A percentile compares a stretch with the other conserved stretches of the same genome.
Conservation (phyloP, 1,140 invertebrate genomes). For the Parapsyche elsis region DNA sequence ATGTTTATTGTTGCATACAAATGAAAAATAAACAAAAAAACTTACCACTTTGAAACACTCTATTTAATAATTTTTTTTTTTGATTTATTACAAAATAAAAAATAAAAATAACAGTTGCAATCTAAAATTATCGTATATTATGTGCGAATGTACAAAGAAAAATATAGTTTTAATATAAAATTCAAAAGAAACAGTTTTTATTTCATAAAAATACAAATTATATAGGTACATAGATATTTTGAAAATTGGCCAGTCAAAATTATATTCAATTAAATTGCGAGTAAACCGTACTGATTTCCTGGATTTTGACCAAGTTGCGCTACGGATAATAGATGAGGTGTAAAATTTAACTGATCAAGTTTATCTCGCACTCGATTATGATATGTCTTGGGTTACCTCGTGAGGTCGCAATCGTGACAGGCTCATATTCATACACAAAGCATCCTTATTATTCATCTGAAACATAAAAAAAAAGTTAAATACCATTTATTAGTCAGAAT, state of each 20-base stretch:
- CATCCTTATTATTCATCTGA: slow-evolving; percentile 8
- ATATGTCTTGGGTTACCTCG: slow-evolving; percentile 31
- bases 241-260: not conserved
- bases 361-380: not conserved
- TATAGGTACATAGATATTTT: no score
- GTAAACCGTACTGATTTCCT: not conserved
- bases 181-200: not conserved
- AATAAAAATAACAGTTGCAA: no score
- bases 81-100: no score
- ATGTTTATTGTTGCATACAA: no score
- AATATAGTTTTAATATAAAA: no score
- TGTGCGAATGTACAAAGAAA: no score
- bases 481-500: not conserved
- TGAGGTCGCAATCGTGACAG: slow-evolving; percentile 41
- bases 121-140: no score
- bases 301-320: not conserved
- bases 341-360: slow-evolving; percentile 28
- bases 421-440: not conserved
- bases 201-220: no score
- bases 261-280: not conserved
- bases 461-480: not conserved
- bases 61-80: no score
- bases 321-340: not conserved
- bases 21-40: no score
- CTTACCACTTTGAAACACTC: no score